These are phyloP conservation scores for Ecliptopera silaceata DNA, from an alignment of 2,888 invertebrate genomes.

Conservation along the genomic window DNA sequence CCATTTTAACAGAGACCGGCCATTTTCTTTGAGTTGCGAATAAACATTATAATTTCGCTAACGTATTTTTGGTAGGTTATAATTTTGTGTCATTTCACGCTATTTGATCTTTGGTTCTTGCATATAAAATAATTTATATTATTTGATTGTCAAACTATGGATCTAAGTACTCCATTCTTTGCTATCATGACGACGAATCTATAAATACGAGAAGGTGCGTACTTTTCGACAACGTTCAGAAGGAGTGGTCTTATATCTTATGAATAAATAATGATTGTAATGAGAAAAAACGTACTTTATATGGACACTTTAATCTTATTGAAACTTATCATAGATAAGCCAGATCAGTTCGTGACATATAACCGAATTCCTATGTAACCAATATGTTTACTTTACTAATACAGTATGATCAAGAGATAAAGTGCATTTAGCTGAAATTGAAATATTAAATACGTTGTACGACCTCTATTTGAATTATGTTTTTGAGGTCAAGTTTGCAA, in stretches of 20 bases:
- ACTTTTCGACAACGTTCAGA: too few species aligned
- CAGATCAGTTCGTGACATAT: slow-evolving; percentile 37
- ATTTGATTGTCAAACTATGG: not conserved
- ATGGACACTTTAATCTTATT: slow-evolving; percentile 25
- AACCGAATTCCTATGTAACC: slow-evolving; percentile 31
- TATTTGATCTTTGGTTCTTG: slow-evolving; percentile 23
- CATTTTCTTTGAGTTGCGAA: not conserved
- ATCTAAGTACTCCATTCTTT: not conserved
- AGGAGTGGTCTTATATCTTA: not conserved
- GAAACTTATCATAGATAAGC: slow-evolving; percentile 28
- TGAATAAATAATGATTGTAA: slow-evolving; percentile 7
- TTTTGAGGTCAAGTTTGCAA: slow-evolving; percentile 52
- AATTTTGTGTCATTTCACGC: slow-evolving; percentile 32
- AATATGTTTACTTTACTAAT: slow-evolving; percentile 10
- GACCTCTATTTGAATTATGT: slow-evolving; percentile 48
- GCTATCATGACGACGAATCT: not conserved
- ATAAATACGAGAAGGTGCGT: too few species aligned
- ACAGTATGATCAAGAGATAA: slow-evolving; percentile 27
- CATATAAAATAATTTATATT: slow-evolving; percentile 8
- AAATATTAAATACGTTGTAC: slow-evolving; percentile 49
- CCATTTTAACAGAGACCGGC: not conserved
- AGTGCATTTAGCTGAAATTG: slow-evolving; percentile 49
- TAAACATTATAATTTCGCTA: slow-evolving; percentile 6
- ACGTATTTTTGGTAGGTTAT: slow-evolving; percentile 9
- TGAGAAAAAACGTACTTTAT: slow-evolving; percentile 5